Evolutionary conservation across 2,888 invertebrate genomes (phyloP), one percentile per base, ranked within the genome.

Genomic region (Ormyrus labotus): DNA sequence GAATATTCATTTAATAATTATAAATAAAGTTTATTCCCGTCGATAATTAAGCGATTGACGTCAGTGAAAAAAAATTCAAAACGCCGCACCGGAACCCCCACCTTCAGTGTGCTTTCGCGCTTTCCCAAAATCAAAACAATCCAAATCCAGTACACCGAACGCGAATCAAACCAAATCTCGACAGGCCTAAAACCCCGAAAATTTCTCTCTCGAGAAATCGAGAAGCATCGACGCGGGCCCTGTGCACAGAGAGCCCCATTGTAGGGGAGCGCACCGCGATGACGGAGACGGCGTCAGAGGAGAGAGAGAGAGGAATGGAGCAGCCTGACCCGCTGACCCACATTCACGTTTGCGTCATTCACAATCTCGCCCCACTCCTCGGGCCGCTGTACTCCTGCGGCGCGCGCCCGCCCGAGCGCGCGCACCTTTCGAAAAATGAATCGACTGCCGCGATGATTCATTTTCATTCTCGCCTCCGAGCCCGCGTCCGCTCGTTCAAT

Each of bases 281-380:
- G 19, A 19, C n/a, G n/a, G 45, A 34, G 64, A n/a, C 48, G 47
- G 4, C 50, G 61, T 2, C 58, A 8, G 19, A 34, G 55, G 19
- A 19, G 19, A 19, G 19, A 19, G 63, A 10, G 47, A 58, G 51
- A 55, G 61, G 70, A 70, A 72, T 50, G 53, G 55, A 74, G 69
- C 57, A 84, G 87, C 87, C 86, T 87, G 89, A 89, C 90, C 90
- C 86, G 87, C 86, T 90, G 87, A 90, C 90, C 90, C 82, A 89
- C 86, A 90, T 90, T 88, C 87, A 83, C 83, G 86, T 87, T 87
- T 89, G 88, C 90, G 90, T 90, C 90, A 90, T 90, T 90, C 90
- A 90, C 89, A 88, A 90, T 87, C 87, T 87, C 85, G 84, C 87
- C 87, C 86, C 86, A 84, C 87, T 19, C 81, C 64, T 75, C 13